Base-by-base conservation (phyloP, 1,140 invertebrate species). In the Leptopilina clavipes region DNA sequence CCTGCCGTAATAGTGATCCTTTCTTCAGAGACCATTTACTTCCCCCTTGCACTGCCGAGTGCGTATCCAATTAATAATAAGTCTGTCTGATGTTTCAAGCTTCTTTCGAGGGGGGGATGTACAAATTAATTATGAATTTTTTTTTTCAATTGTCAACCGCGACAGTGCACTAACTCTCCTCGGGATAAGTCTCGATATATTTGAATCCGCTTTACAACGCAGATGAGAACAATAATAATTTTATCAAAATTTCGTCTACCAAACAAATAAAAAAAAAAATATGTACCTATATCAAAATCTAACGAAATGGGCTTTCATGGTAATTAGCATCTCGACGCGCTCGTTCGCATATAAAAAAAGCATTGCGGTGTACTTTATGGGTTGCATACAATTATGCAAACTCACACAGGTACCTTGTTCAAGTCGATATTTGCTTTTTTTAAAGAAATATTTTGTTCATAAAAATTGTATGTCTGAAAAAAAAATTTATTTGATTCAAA, bases 31-130 rank as follows among this genome's bases (percentile, higher is more conserved):
- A 65, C 22, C 59, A 31, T 65, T 65, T n/a, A 52, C 48, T 52
- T 65, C 25, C 25, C 56, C 59, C 59, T 31, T 22, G 59, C 25
- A 31, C 9, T 31, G 22, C 10, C 14, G 22, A 65, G 59, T 37
- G 25, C 25, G 59, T 65, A 22, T 65, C 59, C 59, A 65, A 65
- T 65, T 65, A 37, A 65, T 65, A 65, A 65, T 65, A 65, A 65
- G 59, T 37, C 59, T 65, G 25, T 12, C 59, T 31, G 22, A n/a
- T 65, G 14, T 65, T 37, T 65, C 59, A 65, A 22, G 14, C 59
- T 65, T 1, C 59, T 65, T 59, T 65, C 25, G 3, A 65, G 12
- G 22, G 22, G 12, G 56, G 22, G 12, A 65, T n/a, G 14, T n/a
- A 65, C 19, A 65, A 65, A 65, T 37, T 14, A 65, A 31, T 65